Evolutionary conservation across 2,797 vertebrate genomes (phyloP), one percentile per base, ranked within the genome.

Genomic region (Nasua narica): DNA sequence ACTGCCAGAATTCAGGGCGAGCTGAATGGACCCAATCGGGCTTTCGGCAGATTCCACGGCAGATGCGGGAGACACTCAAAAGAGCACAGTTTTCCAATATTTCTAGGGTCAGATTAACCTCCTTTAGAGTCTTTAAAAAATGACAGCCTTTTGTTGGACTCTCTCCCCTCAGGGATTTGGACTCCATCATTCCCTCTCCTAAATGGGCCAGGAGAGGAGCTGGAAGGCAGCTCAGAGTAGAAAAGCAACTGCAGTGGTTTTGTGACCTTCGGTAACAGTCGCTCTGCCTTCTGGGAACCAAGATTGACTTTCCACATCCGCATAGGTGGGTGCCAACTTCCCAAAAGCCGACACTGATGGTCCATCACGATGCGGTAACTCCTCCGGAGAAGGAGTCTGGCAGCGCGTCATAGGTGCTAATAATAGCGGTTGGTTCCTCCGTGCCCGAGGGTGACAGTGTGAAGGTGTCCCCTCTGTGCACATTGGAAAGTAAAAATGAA

Each of bases 261-360:
- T 89, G 62, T 97, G 97, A 98, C 97, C 96, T 97, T 97, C 96
- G 97, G 76, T 1, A 1, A 69, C 86, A 96, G 67, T 25, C 4
- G 29, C 94, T 95, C 69, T 87, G 79, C 96, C 98, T 97, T 96
- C 95, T 95, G 94, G 94, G 96, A 98, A 96, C 8, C 86, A 29
- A 97, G 97, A 98, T 90, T 96, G 97, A 98, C 98, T 98, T 98
- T 98, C 90, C 95, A 78, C 87, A 90, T 93, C 83, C 97, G 48
- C 74, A 40, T 87, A 88, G 87, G 79, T 97, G 92, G 96, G 98
- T 94, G 91, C 62, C 58, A 98, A 93, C 97, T 96, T 85, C 91
- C 96, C 90, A 58, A 56, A 43, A 97, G 60, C 40, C 1, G 83
- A 95, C 35, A 97, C 13, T 69, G 87, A 96, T 98, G 96, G 29